phyloP scores from a whole-genome alignment of 1,140 invertebrate genomes.

The Tribolium madens region DNA sequence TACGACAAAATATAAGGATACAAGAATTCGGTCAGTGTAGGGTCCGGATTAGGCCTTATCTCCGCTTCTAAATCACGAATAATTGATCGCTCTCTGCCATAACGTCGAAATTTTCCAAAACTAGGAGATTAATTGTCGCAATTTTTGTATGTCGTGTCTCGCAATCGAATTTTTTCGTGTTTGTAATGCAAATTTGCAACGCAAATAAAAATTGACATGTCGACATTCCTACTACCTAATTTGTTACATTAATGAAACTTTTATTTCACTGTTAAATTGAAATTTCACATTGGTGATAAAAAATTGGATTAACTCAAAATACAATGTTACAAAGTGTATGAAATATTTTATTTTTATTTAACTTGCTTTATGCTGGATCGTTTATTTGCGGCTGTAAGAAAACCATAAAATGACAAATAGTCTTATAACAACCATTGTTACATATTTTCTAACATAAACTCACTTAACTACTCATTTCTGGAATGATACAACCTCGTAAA shows the following conservation, averaged over 20 bases:
- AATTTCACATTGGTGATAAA: background rate
- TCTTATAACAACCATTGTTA: background rate
- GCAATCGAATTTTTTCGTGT: background rate
- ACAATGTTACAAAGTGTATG: background rate
- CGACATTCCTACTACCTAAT: background rate
- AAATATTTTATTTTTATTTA: background rate
- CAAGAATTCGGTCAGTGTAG: slow-evolving; percentile 44
- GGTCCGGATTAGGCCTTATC: slow-evolving; percentile 29
- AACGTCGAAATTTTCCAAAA: background rate
- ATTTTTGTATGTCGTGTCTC: background rate
- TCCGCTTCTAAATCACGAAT: slow-evolving; percentile 37
- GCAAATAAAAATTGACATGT: background rate
- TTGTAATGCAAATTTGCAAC: background rate
- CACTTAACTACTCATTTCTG: background rate
- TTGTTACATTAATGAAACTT: background rate
- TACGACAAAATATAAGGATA: slow-evolving; percentile 43
- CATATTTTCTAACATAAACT: background rate
- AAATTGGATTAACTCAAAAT: background rate
- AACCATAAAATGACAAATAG: background rate
- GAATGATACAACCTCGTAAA: background rate
- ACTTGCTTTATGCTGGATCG: background rate
- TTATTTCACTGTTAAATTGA: background rate
- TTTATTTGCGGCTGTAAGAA: background rate
- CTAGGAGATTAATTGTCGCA: background rate
- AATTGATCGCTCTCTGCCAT: background rate